Base-by-base conservation (phyloP, 2,888 invertebrate species). In the Synergus itoensis region DNA sequence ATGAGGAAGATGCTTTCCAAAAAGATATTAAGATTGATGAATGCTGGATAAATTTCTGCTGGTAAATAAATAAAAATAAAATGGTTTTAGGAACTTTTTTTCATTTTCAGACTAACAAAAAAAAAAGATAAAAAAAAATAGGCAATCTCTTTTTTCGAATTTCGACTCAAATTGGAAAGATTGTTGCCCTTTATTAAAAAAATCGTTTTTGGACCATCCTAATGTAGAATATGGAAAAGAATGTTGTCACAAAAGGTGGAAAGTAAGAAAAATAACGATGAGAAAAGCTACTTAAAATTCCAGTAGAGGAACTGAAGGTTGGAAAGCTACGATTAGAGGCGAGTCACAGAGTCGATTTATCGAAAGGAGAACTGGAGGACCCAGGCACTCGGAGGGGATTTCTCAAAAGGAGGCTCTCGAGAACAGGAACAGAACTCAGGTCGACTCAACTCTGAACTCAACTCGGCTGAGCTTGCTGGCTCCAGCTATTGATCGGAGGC, bases 401-500 rank as follows among this genome's bases (percentile, higher is more conserved):
- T n/a, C 65, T 65, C 11, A 16, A 53, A 73, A 48, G 28, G 73
- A 73, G 73, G 53, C 73, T 73, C 60, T 69, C 41, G 78, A 79
- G 80, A 82, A 84, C 77, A 43, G 83, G 84, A 84, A 86, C 87
- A 86, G 85, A 84, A 80, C 86, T 86, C 85, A 85, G 86, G 85
- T 87, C 83, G 85, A 84, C 85, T 84, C 82, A 84, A 88, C 86
- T 87, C 85, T 86, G 86, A 86, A 87, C 87, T 87, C 86, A 79
- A 87, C 87, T 87, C 89, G 87, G 87, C 85, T 88, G 87, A 88
- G 89, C 89, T 89, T 88, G 87, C 83, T 83, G 82, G 89, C 91
- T 90, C 90, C 88, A 87, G 91, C 90, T 91, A 91, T 91, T 91
- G 91, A 91, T 91, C 91, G 91, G 89, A 88, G 90, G 89, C 90